Percentiles rank a stretch among this genome's conserved stretches.
Conservation (phyloP, 2,888 invertebrate species). For the Drosophila prostipennis region DNA sequence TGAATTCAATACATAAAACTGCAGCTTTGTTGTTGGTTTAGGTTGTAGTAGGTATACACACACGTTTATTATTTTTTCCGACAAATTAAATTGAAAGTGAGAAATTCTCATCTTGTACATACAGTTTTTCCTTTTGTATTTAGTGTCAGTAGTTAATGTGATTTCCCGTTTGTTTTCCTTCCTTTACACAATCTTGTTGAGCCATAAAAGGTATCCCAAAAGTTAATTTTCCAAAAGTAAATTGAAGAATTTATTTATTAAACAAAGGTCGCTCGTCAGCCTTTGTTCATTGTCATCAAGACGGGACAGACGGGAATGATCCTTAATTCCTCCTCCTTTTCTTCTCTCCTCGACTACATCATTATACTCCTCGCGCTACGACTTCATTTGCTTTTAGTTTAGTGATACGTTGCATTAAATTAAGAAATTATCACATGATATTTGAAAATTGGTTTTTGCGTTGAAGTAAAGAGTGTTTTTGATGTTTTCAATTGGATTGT, state of each 20-base stretch:
- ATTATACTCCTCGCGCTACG: constrained; percentile 48
- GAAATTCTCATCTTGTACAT: constrained; percentile 62
- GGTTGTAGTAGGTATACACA: constrained; percentile 57
- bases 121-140: constrained; percentile 48
- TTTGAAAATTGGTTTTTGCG: constrained; percentile 57
- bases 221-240: constrained; percentile 56
- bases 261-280: constrained; percentile 53
- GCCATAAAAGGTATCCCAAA: constrained; percentile 75
- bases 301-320: constrained; percentile 71
- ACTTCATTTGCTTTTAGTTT: constrained; percentile 34
- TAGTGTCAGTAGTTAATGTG: constrained; percentile 41
- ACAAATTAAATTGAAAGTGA: constrained; percentile 62
- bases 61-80: constrained; percentile 67
- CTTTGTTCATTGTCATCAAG: constrained; percentile 57
- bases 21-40: constrained; percentile 33
- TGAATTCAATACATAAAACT: constrained; percentile 37
- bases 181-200: constrained; percentile 45
- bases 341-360: constrained; percentile 6
- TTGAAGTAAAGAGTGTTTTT: constrained; percentile 62
- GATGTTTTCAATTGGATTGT: constrained; percentile 29
- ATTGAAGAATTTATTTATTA: constrained; percentile 54
- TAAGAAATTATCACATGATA: constrained; percentile 73
- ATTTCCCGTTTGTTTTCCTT: constrained; percentile 21
- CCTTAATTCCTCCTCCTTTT: constrained; percentile 32
- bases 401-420: constrained; percentile 77